Percentiles rank a stretch among this genome's conserved stretches.
These are phyloP conservation scores for Manis javanica DNA, from an alignment of 2,797 vertebrate genomes.

Conservation along the genomic window DNA sequence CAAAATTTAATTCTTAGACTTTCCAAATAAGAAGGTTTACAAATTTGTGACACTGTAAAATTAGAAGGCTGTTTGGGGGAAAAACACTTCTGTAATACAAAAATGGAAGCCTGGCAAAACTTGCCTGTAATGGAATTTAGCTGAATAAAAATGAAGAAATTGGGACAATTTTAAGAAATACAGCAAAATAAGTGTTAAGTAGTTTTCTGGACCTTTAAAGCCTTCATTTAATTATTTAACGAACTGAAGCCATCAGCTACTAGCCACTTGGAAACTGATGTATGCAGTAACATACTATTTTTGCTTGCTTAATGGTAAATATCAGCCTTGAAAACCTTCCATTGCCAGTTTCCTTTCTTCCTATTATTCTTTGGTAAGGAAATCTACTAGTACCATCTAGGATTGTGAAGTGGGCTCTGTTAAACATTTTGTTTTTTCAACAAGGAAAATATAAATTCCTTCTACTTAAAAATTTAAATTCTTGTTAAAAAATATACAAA, in stretches of 20 bases:
- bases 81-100: neutral
- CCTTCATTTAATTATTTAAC: slow-evolving; percentile 6
- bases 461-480: slow-evolving; percentile 71
- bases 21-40: slow-evolving; percentile 23
- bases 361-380: slow-evolving; percentile 2
- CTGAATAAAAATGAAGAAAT: slow-evolving; percentile 38
- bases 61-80: neutral
- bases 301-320: neutral
- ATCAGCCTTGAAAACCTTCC: neutral
- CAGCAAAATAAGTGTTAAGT: neutral
- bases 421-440: slow-evolving; percentile 47
- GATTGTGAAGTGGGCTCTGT: slow-evolving; percentile 26
- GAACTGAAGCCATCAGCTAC: neutral
- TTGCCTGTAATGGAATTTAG: neutral
- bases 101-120: slow-evolving; percentile 34
- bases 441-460: slow-evolving; percentile 35
- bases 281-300: neutral
- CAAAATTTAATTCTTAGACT: slow-evolving; percentile 17
- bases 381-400: neutral
- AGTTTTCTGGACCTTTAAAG: neutral
- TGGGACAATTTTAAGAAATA: neutral
- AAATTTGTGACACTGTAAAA: neutral
- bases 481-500: slow-evolving; percentile 83
- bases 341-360: slow-evolving; percentile 34
- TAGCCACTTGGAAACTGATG: slow-evolving; percentile 6